Base-by-base conservation (phyloP, 2,113 vertebrate species). In the Ovis canadensis region DNA sequence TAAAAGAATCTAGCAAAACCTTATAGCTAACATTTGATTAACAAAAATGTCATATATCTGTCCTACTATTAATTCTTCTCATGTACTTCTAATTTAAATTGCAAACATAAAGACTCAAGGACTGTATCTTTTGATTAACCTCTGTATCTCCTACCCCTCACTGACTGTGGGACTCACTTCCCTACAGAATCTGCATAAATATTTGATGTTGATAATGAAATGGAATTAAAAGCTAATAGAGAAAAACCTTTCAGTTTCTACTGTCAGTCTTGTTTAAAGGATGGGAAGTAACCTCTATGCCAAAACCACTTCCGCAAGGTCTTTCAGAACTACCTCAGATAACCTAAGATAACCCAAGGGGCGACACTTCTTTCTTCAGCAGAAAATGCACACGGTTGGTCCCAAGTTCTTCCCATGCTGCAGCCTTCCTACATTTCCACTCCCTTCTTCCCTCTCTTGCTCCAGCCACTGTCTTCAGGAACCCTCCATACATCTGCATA, bases 181-280 rank as follows among this genome's bases (percentile, higher is more conserved):
- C 55, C 48, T 74, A 19, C 1, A 8, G 64, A 88, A 27, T 12
- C 29, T 85, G 40, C 25, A 82, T n/a, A 89, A 60, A 67, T 90
- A 78, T 83, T 88, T 91, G 59, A 93, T 94, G 60, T 55, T 40
- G 92, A 86, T 81, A 40, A 96, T 54, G 60, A 87, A 93, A 87
- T 71, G 33, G 74, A 92, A 92, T 88, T 55, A 86, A 55, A 55
- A 54, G 59, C 60, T 55, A 62, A 67, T 2, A 59, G 19, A 43
- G 27, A 9, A 9, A 50, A 62, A 78, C 5, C 67, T 50, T n/a
- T 84, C 31, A 54, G 83, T 40, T 91, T 78, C 52, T 62, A 43
- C 29, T 33, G 54, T 4, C 62, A 5, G n/a, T 23, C 77, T 54
- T 60, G 13, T 80, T 59, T 54, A 33, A n/a, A 84, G 83, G 48